These are phyloP conservation scores for Tetranychus urticae DNA, from an alignment of 1,140 invertebrate species.

Conservation along the genomic window DNA sequence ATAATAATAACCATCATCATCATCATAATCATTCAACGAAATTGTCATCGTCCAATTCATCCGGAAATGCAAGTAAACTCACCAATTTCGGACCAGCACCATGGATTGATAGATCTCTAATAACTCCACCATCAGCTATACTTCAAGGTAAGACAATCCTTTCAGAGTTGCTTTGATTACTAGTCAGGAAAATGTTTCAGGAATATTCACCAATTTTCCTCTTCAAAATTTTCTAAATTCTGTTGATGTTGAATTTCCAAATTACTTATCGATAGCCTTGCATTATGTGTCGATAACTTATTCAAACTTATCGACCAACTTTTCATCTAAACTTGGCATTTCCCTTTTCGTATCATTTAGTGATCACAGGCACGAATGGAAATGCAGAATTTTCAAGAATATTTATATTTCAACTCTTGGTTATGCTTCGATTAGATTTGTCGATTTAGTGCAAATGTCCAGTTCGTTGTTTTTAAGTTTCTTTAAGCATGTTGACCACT, in stretches of 20 bases:
- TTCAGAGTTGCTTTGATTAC: not conserved
- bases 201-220: not conserved
- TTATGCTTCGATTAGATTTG: too few relatives aligned
- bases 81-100: constrained; percentile 1
- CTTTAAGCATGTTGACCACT: too few relatives aligned
- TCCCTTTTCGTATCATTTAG: too few relatives aligned
- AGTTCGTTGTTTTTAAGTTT: too few relatives aligned
- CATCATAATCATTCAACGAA: not conserved
- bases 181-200: not conserved
- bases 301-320: too few relatives aligned
- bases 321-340: too few relatives aligned
- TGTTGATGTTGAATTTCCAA: not conserved
- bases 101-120: constrained; percentile 4
- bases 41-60: not conserved
- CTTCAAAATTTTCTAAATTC: not conserved
- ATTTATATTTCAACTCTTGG: too few relatives aligned
- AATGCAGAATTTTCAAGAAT: too few relatives aligned
- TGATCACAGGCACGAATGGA: too few relatives aligned
- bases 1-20: not conserved
- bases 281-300: not conserved
- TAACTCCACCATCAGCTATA: not conserved
- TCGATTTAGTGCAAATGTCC: too few relatives aligned
- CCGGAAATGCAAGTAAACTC: too few relatives aligned
- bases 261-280: not conserved
- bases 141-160: not conserved